These are phyloP conservation scores for Cryptocheilus praepositus DNA, from an alignment of 2,888 invertebrate genomes.

Conservation along the genomic window DNA sequence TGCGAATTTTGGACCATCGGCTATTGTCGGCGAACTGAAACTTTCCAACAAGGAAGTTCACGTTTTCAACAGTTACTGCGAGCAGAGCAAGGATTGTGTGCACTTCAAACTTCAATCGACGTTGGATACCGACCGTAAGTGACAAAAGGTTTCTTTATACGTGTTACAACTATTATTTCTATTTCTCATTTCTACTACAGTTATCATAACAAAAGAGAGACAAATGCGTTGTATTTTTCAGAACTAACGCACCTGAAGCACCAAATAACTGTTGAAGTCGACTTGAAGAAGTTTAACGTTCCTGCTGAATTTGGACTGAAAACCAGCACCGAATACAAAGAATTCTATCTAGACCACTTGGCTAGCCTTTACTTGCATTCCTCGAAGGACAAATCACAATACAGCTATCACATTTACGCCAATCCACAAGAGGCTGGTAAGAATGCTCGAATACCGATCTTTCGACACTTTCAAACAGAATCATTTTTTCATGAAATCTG, in stretches of 20 bases:
- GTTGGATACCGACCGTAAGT: conserved; percentile 63
- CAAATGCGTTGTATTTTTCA: conserved; percentile 52
- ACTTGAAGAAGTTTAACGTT: conserved; percentile 84
- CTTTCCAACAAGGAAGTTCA: conserved; percentile 85
- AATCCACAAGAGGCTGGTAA: conserved; percentile 80
- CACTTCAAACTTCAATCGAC: conserved; percentile 82
- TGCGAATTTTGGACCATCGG: conserved; percentile 82
- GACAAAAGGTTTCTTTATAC: background rate
- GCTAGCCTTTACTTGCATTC: conserved; percentile 83
- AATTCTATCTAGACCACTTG: conserved; percentile 80
- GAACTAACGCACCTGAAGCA: conserved; percentile 79
- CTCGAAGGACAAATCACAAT: conserved; percentile 82
- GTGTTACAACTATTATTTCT: too few species aligned
- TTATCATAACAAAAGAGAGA: background rate
- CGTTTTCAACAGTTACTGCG: conserved; percentile 83
- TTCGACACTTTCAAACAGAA: too few species aligned
- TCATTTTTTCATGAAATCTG: background rate
- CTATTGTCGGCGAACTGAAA: conserved; percentile 83
- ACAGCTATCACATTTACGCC: conserved; percentile 82
- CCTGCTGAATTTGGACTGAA: conserved; percentile 85
- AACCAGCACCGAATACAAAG: conserved; percentile 79
- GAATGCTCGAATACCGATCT: conserved; percentile 51
- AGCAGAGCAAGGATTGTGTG: conserved; percentile 87
- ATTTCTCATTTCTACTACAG: background rate
- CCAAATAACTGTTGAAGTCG: conserved; percentile 80